Conservation (phyloP, 2,113 vertebrate species). For the Parotia lawesii region DNA sequence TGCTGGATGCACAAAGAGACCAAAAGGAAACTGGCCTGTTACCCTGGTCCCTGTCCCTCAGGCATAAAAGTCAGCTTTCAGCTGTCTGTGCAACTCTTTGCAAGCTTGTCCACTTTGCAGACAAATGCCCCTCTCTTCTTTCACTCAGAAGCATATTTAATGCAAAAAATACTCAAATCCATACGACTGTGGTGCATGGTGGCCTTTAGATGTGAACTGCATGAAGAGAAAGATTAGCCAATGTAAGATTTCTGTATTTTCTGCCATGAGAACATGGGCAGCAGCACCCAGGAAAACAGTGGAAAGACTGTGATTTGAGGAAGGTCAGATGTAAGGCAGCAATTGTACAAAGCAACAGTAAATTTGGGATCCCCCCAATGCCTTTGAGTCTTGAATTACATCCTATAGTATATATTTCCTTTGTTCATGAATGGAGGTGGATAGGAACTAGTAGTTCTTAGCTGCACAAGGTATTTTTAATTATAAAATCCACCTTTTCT, state of each 20-base stretch:
- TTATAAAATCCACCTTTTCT: background rate
- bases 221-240: background rate
- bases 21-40: background rate
- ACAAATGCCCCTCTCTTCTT: background rate
- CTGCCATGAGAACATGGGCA: background rate
- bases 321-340: background rate
- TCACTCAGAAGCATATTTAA: constrained; percentile 4
- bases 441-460: background rate
- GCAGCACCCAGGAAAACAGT: background rate
- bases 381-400: background rate
- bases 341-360: background rate
- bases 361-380: background rate
- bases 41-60: background rate
- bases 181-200: background rate
- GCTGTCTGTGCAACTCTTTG: background rate
- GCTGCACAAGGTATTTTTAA: background rate
- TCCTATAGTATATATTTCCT: background rate
- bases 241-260: background rate
- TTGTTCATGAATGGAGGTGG: background rate
- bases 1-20: background rate
- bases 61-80: background rate
- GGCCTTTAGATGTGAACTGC: background rate
- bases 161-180: background rate
- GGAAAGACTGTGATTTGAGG: background rate
- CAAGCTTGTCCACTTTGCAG: background rate